Evolutionary conservation across 2,113 vertebrate genomes (phyloP), one percentile per base, ranked within the genome.

Genomic region (Larimichthys polyactis): DNA sequence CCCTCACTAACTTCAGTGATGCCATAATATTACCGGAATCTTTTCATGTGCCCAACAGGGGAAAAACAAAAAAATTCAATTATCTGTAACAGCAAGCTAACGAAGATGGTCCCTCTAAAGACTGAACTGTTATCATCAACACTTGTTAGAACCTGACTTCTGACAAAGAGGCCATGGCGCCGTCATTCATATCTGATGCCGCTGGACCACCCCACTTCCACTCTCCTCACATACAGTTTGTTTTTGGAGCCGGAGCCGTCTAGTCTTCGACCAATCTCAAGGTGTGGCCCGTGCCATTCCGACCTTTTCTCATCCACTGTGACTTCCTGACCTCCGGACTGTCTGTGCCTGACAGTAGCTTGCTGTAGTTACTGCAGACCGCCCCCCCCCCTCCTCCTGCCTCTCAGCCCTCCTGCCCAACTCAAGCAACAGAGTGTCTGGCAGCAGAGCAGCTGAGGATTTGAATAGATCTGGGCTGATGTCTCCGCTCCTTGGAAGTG

Each of bases 171-270:
- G 74, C 22, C 27, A 57, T 3, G 27, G 11, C 4, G 4, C 19
- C 63, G 6, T 58, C 58, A 7, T 24, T 20, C 52, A 40, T 62
- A 49, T 52, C 49, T 1, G 51, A 27, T 36, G 1, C 12, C 49
- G 0, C n/a, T 5, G 72, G 87, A 71, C 87, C 91, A 77, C 78
- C 82, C 62, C 12, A 22, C 36, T 58, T 57, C 78, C 8, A 1
- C 22, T 44, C 68, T 43, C 59, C 58, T 52, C 27, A n/a, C 60
- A 58, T 36, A 19, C 82, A 75, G n/a, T 90, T 86, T 87, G 86
- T 90, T 91, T 82, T 86, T 81, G 87, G 89, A 93, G 87, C 83
- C 82, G 70, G 84, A 49, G 83, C 59, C 82, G 90, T 95, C 89
- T 88, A 40, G 90, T 48, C 68, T 52, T 62, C 16, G 72, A 49